A percentile compares a stretch with the other conserved stretches of the same genome.
These are phyloP conservation scores for Catocala fraxini DNA, from an alignment of 2,888 invertebrate species.

Conservation along the genomic window DNA sequence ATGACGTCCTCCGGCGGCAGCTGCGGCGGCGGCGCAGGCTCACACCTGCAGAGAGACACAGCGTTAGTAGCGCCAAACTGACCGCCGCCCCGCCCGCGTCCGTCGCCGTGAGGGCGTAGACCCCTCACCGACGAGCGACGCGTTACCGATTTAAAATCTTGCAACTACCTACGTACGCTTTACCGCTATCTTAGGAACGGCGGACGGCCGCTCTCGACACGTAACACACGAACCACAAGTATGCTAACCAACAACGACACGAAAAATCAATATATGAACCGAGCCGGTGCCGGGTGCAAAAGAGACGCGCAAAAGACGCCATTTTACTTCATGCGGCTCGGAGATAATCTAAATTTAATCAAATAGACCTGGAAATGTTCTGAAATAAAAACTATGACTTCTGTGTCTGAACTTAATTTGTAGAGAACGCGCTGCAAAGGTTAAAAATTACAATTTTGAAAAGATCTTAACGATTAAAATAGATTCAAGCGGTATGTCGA, in stretches of 20 bases:
- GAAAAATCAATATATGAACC: conserved; percentile 66
- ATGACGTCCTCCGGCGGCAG: conserved; percentile 84
- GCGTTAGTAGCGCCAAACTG: conserved; percentile 86
- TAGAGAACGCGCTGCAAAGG: conserved; percentile 74
- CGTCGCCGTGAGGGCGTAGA: conserved; percentile 50
- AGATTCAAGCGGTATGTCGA: conserved; percentile 73
- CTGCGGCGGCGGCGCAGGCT: conserved; percentile 86
- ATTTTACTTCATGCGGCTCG: conserved; percentile 85
- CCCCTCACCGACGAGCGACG: conserved; percentile 54
- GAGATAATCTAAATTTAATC: conserved; percentile 69
- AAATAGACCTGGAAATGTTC: conserved; percentile 73
- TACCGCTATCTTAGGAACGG: conserved; percentile 50
- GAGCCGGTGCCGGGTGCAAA: conserved; percentile 78
- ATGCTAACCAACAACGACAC: conserved; percentile 52
- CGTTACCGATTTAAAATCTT: conserved; percentile 85
- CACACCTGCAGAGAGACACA: conserved; percentile 88
- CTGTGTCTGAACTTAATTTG: conserved; percentile 66
- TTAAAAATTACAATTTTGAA: conserved; percentile 81
- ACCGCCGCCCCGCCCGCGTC: conserved; percentile 64
- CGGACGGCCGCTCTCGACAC: conserved; percentile 59
- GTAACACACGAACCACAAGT: conserved; percentile 56
- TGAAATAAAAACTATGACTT: conserved; percentile 82
- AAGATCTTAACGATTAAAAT: conserved; percentile 75
- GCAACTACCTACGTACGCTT: conserved; percentile 70
- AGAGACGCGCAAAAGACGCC: conserved; percentile 85